Conservation (phyloP, 2,888 invertebrate species). For the Athrips mouffetella region DNA sequence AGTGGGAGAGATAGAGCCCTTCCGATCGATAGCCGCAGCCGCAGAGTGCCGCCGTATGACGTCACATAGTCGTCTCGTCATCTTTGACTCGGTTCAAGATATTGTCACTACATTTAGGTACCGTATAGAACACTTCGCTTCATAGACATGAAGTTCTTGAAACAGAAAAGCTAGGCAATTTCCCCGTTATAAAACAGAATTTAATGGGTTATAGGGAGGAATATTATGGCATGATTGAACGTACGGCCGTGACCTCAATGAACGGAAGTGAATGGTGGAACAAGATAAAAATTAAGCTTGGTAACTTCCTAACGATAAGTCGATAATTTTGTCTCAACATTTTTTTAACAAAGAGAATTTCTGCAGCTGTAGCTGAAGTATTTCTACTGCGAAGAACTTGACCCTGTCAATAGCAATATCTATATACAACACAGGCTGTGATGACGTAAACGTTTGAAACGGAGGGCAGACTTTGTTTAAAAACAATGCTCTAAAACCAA, state of each 20-base stretch:
- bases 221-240: background rate
- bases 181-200: no score
- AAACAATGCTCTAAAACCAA: background rate
- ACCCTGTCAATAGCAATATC: background rate
- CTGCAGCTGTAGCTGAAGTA: no score
- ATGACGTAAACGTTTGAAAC: background rate
- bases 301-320: constrained; percentile 14
- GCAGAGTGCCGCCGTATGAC: constrained; percentile 74
- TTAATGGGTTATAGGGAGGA: no score
- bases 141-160: background rate
- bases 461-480: background rate
- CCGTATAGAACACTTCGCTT: background rate
- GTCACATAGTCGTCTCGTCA: constrained; percentile 75
- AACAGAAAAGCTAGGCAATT: background rate
- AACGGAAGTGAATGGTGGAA: constrained; percentile 20
- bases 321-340: no score
- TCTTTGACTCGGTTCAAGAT: constrained; percentile 71
- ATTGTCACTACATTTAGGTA: constrained; percentile 63
- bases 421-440: background rate
- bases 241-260: constrained; percentile 16
- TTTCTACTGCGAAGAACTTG: no score
- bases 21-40: constrained; percentile 78
- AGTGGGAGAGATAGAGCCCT: constrained; percentile 59
- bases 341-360: no score
- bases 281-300: constrained; percentile 21